phyloP scores from a whole-genome alignment of 2,113 vertebrate genomes.

The Osmerus mordax region DNA sequence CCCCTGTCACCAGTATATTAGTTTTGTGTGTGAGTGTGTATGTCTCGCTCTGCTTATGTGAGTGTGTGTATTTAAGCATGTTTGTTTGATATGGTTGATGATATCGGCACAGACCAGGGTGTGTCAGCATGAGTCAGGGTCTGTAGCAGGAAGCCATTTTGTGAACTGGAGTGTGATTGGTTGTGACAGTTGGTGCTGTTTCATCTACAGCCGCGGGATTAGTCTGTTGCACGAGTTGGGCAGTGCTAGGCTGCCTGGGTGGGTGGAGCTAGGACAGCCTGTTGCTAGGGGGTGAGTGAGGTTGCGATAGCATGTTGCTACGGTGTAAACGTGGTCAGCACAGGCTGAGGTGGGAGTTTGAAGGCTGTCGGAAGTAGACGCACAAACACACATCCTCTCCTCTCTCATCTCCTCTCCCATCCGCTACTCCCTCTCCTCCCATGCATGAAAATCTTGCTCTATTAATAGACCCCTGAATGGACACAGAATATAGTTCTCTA shows the following conservation, averaged over 20 bases:
- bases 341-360: too few species aligned
- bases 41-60: not conserved
- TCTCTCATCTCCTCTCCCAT: too few species aligned
- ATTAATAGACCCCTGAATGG: too few species aligned
- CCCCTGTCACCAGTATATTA: not conserved
- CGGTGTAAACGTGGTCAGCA: not conserved
- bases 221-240: constrained; percentile 59
- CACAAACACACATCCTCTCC: too few species aligned
- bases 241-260: constrained; percentile 42
- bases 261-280: constrained; percentile 33
- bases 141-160: constrained; percentile 44
- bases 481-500: constrained; percentile 33
- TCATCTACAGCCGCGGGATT: constrained; percentile 30
- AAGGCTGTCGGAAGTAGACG: too few species aligned
- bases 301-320: not conserved
- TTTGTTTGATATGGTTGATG: not conserved
- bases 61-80: not conserved
- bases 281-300: not conserved
- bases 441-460: too few species aligned
- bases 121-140: constrained; percentile 32
- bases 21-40: constrained; percentile 1
- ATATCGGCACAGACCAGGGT: constrained; percentile 36
- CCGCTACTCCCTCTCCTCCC: not conserved
- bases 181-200: constrained; percentile 67
- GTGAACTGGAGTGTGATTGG: constrained; percentile 38